Evolutionary conservation across 2,888 invertebrate species (phyloP).

Genomic region (Amiota communis): DNA sequence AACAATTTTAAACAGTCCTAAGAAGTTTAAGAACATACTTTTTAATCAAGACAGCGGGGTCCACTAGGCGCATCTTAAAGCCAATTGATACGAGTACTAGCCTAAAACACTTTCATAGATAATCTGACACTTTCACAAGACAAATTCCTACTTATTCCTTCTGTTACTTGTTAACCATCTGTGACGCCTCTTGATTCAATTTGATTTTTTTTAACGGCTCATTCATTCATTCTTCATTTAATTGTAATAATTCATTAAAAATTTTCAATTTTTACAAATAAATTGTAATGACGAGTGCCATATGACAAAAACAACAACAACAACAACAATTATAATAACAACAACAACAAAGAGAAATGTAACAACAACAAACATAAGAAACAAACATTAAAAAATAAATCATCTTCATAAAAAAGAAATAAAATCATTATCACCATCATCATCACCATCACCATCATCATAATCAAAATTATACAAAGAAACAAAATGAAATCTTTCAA

Average conservation of each 20-base stretch:
- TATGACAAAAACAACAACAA: conserved; percentile 42
- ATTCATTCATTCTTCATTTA: conserved; percentile 56
- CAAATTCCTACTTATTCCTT: too few relatives aligned
- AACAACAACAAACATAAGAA: conserved; percentile 28
- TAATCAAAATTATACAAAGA: conserved; percentile 34
- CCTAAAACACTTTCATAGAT: too few relatives aligned
- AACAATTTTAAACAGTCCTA: too few relatives aligned
- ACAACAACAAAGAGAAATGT: conserved; percentile 18
- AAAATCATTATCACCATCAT: conserved; percentile 35
- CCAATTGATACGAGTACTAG: too few relatives aligned
- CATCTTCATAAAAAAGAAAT: conserved; percentile 40
- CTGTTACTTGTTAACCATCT: too few relatives aligned
- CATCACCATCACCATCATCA: conserved; percentile 36
- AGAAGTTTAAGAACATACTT: too few relatives aligned
- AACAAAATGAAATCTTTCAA: conserved; percentile 27
- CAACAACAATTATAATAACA: conserved; percentile 29
- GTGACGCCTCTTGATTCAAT: too few relatives aligned
- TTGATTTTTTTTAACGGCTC: too few relatives aligned
- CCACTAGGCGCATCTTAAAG: too few relatives aligned
- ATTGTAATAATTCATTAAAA: conserved; percentile 66
- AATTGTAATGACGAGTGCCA: conserved; percentile 30
- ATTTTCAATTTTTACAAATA: conserved; percentile 44
- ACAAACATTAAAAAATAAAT: conserved; percentile 36
- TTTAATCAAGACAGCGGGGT: too few relatives aligned
- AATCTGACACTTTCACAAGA: too few relatives aligned